Evolutionary conservation across 2,113 vertebrate species (phyloP).

Genomic region (Coreoperca whiteheadi): DNA sequence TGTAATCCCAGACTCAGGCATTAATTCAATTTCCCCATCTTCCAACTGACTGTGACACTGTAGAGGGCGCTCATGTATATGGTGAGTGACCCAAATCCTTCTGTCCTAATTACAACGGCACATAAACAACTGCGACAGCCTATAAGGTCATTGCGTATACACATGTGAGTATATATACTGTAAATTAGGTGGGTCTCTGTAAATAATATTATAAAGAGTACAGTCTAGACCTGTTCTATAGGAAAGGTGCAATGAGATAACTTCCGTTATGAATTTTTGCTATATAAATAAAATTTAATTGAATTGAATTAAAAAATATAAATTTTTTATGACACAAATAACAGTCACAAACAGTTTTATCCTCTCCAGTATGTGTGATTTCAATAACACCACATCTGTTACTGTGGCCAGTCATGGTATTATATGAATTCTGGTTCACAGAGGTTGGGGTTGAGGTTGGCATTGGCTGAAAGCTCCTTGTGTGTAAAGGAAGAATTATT

Average conservation of each 20-base stretch:
- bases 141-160: not conserved
- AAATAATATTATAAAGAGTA: no score
- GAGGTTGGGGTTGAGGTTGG: slow-evolving; percentile 62
- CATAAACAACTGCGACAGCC: slow-evolving; percentile 29
- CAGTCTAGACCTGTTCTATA: no score
- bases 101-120: slow-evolving; percentile 40
- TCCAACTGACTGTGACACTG: slow-evolving; percentile 9
- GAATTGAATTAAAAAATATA: no score
- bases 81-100: slow-evolving; percentile 49
- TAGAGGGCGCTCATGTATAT: slow-evolving; percentile 27
- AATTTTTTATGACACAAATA: slow-evolving; percentile 23
- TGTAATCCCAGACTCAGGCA: slow-evolving; percentile 12
- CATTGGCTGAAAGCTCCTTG: slow-evolving; percentile 69
- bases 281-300: no score
- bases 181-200: no score
- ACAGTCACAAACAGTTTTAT: not conserved
- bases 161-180: not conserved
- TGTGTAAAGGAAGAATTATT: slow-evolving; percentile 71
- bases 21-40: slow-evolving; percentile 18
- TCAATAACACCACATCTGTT: slow-evolving; percentile 68
- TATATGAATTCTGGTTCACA: slow-evolving; percentile 59
- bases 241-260: no score
- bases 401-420: slow-evolving; percentile 48
- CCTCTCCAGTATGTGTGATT: slow-evolving; percentile 44
- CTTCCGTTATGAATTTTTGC: no score